phyloP scores from a whole-genome alignment of 2,113 vertebrate genomes.

The Urocolius indicus region DNA sequence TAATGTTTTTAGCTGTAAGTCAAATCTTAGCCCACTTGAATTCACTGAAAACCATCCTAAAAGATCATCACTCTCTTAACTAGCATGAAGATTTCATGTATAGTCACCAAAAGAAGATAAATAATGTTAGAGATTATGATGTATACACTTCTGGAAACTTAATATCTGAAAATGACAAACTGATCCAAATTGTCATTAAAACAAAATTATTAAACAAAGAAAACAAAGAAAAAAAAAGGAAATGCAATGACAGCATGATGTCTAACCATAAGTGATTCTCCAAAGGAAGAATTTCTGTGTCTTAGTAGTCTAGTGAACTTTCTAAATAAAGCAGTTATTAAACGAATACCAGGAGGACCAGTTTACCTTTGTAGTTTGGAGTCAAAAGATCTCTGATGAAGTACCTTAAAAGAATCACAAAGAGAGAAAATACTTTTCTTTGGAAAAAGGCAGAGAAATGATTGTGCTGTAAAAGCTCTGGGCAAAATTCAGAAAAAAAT shows the following conservation, averaged over 20 bases:
- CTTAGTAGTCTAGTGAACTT: neutral
- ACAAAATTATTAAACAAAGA: too few relatives aligned
- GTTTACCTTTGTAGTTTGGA: neutral
- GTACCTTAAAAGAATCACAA: neutral
- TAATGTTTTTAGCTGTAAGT: neutral
- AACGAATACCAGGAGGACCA: neutral
- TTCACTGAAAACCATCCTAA: neutral
- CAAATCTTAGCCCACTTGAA: neutral
- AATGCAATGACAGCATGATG: neutral
- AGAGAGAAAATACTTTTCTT: neutral
- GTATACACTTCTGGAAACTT: neutral
- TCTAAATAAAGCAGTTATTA: neutral
- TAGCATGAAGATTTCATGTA: neutral
- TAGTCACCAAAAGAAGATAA: neutral
- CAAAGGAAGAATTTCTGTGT: neutral
- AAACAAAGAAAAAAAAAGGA: neutral
- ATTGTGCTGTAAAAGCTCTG: neutral
- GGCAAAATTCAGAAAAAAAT: neutral
- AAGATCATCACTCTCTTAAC: neutral
- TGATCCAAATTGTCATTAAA: neutral
- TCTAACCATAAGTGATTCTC: neutral
- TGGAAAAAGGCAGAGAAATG: neutral
- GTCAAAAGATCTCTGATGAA: neutral
- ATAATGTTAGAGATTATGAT: neutral
- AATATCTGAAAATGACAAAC: neutral